phyloP scores from a whole-genome alignment of 2,113 vertebrate species.

The Hypocryptadius cinnamomeus region DNA sequence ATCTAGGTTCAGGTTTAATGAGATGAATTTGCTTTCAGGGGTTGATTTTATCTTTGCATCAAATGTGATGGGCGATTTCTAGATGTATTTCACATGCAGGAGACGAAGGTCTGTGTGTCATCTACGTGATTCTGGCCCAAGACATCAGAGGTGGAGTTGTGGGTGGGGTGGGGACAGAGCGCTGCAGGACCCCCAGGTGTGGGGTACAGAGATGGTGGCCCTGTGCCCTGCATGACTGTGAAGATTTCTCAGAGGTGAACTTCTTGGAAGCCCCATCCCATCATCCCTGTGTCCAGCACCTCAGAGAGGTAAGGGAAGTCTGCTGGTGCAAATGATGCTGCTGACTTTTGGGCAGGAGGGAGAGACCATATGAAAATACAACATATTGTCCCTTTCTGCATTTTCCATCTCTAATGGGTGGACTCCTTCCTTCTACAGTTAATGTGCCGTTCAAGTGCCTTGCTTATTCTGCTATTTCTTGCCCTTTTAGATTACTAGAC shows the following conservation, averaged over 20 bases:
- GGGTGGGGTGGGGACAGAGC: background rate
- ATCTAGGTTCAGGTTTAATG: background rate
- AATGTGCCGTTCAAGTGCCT: background rate
- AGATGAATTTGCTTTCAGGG: background rate
- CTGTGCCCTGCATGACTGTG: background rate
- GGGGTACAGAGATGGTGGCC: fast-evolving
- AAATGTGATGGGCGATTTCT: background rate
- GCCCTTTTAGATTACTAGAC: background rate
- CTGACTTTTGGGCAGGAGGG: background rate
- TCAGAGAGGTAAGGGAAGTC: background rate
- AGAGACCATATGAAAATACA: background rate
- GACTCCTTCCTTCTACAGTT: background rate
- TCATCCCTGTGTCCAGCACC: background rate
- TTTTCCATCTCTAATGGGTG: background rate
- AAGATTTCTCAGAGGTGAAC: background rate
- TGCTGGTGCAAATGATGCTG: background rate
- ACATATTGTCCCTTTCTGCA: background rate
- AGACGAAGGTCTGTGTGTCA: background rate
- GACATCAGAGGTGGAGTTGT: background rate
- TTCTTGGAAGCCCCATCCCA: background rate
- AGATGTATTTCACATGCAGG: background rate
- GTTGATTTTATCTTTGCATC: background rate
- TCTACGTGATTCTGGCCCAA: background rate
- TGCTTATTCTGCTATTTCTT: background rate
- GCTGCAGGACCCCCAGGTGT: background rate